Evolutionary conservation across 37 sponge, comb jelly and placozoan species (phyloP), one percentile per base, ranked within the genome.

Genomic region (Aplysina aerophoba): DNA sequence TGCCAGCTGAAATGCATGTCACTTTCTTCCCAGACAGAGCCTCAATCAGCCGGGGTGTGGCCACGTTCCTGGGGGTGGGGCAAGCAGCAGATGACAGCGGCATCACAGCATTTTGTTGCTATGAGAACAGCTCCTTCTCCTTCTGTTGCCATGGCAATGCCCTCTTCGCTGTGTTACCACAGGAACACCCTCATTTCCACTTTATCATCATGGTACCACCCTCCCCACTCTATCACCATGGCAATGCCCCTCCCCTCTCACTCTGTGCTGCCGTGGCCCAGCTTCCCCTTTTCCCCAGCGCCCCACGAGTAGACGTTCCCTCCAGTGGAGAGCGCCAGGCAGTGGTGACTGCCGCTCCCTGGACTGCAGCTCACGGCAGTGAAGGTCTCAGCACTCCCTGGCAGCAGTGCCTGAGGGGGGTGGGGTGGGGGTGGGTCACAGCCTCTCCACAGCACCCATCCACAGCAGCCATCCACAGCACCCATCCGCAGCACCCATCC

Each of bases 291-390:
- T 19, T 94, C 94, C 28, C 98, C 98, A 31, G 74, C 63, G 1
- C 98, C 98, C 98, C 98, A 97, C 21, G 94, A 83, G 84, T 87
- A 97, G 34, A 97, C 96, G 28, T 93, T 77, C 4, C 94, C 85
- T 15, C 39, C 74, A 0, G 84, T 31, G 17, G 94, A 85, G 56
- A 97, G 94, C 0, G 98, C 98, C 80, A 97, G 90, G 75, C 89
- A 93, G 69, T 98, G 98, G 19, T 87, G 88, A 17, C 95, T 89
- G 24, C 81, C 72, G 12, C 55, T 59, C 14, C 62, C 60, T 55
- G 61, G 15, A 59, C 54, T 44, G 44, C 54, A 36, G 78, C 78
- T 39, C 24, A 75, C 25, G 16, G 78, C 37, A 17, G 78, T 75
- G 54, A 75, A 75, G 44, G 78, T 75, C 78, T 75, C 78, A 40